Evolutionary conservation across 2,797 vertebrate genomes (phyloP).

Genomic region (Notamacropus eugenii): DNA sequence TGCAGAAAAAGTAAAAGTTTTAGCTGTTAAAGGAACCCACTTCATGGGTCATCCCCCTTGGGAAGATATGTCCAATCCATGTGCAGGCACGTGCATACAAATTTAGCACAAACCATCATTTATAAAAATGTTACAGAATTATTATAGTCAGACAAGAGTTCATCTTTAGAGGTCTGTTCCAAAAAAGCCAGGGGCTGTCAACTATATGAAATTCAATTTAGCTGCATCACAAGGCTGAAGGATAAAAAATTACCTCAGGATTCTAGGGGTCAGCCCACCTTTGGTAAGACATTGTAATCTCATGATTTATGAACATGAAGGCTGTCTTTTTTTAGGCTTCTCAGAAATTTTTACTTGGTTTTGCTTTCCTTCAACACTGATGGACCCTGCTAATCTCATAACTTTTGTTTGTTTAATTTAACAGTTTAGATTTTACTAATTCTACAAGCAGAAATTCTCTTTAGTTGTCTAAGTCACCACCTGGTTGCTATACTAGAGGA

Average conservation of each 20-base stretch:
- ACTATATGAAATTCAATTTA: neutral
- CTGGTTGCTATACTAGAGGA: neutral
- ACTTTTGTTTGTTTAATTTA: neutral
- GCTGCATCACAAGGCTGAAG: neutral
- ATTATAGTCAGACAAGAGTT: slow-evolving; percentile 17
- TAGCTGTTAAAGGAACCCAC: slow-evolving; percentile 33
- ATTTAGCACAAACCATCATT: slow-evolving; percentile 30
- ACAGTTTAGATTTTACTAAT: neutral
- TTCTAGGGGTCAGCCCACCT: neutral
- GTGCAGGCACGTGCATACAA: slow-evolving; percentile 28
- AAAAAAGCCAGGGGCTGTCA: neutral
- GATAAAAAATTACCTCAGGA: neutral
- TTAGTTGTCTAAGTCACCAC: neutral
- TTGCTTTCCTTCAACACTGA: neutral
- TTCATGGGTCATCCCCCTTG: neutral
- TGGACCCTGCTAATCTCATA: neutral
- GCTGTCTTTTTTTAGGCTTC: neutral
- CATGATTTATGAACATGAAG: neutral
- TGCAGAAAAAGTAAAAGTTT: slow-evolving; percentile 22
- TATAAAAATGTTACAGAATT: slow-evolving; percentile 30
- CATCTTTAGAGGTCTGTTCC: slow-evolving; percentile 3
- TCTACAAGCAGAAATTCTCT: neutral
- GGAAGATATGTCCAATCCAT: neutral
- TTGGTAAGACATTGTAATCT: neutral
- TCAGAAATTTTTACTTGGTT: neutral